Evolutionary conservation across 2,797 vertebrate genomes (phyloP).

Genomic region (Tiaroga cobitis): DNA sequence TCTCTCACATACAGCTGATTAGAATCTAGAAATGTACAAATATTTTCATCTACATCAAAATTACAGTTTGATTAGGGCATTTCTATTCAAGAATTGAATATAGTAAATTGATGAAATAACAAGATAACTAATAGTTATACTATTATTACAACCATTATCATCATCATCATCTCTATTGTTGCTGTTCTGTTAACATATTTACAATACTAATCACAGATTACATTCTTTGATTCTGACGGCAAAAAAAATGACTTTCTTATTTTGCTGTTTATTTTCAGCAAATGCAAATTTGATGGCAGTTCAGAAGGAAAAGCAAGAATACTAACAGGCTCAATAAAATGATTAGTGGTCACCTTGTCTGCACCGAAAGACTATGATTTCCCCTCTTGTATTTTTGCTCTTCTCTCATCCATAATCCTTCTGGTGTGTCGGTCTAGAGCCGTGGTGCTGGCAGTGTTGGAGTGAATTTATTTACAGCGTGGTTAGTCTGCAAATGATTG

Average conservation of each 20-base stretch:
- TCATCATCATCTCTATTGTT: background rate
- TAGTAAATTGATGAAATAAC: background rate
- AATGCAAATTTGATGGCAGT: background rate
- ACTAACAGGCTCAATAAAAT: slow-evolving; percentile 74
- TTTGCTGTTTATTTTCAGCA: background rate
- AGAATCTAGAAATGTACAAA: background rate
- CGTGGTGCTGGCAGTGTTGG: slow-evolving; percentile 93
- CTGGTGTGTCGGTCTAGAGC: slow-evolving; percentile 79
- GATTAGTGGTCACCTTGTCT: slow-evolving; percentile 83
- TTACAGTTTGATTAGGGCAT: slow-evolving; percentile 16
- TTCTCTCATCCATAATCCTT: slow-evolving; percentile 54
- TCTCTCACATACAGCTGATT: background rate
- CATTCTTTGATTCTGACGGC: background rate
- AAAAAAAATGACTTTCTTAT: background rate
- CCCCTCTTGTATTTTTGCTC: slow-evolving; percentile 76
- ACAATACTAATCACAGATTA: slow-evolving; percentile 5
- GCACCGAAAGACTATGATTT: slow-evolving; percentile 85
- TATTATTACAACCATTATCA: slow-evolving; percentile 1
- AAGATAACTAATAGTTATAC: background rate
- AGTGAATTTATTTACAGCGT: slow-evolving; percentile 96
- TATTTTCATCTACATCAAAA: slow-evolving; percentile 5
- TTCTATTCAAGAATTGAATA: background rate
- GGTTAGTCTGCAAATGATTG: slow-evolving; percentile 97
- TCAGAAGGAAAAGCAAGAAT: slow-evolving; percentile 51
- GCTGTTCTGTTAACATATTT: slow-evolving; percentile 6